Conservation (phyloP, 2,797 vertebrate genomes). For the Takifugu ocellatus region DNA sequence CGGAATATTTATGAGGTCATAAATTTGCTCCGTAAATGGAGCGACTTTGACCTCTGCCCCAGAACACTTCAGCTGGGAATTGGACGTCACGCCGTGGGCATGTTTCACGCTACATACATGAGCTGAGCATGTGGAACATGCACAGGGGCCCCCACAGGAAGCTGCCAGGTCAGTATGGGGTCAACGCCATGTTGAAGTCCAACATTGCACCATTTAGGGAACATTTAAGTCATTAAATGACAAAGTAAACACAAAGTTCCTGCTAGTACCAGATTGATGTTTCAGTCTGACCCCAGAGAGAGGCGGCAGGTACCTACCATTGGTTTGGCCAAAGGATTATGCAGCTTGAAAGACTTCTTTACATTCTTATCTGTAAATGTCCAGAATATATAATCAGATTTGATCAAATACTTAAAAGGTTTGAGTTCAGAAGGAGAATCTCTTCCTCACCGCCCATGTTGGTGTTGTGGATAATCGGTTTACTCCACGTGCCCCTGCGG, state of each 20-base stretch:
- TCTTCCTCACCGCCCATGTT: conserved; percentile 78
- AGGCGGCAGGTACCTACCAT: conserved; percentile 19
- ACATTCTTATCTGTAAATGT: conserved; percentile 62
- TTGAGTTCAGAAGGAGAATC: neutral
- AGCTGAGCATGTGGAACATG: neutral
- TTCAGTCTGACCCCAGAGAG: too few relatives aligned
- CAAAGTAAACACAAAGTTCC: neutral
- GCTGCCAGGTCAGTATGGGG: neutral
- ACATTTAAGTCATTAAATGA: neutral
- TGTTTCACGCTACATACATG: neutral
- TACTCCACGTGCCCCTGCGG: conserved; percentile 86
- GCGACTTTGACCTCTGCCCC: conserved; percentile 6
- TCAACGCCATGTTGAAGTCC: neutral
- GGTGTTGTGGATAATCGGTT: conserved; percentile 82
- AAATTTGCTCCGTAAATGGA: neutral
- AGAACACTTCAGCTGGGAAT: neutral
- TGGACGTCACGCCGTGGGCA: neutral
- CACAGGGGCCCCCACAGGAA: neutral
- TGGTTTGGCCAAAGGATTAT: conserved; percentile 22
- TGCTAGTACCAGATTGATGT: too few relatives aligned
- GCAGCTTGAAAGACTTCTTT: conserved; percentile 54
- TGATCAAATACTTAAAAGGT: neutral
- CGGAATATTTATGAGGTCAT: neutral
- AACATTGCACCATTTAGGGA: neutral
- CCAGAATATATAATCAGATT: neutral